A percentile compares a stretch with the other conserved stretches of the same genome.
phyloP scores from a whole-genome alignment of 1,140 invertebrate genomes.

The Laupala kohalensis region DNA sequence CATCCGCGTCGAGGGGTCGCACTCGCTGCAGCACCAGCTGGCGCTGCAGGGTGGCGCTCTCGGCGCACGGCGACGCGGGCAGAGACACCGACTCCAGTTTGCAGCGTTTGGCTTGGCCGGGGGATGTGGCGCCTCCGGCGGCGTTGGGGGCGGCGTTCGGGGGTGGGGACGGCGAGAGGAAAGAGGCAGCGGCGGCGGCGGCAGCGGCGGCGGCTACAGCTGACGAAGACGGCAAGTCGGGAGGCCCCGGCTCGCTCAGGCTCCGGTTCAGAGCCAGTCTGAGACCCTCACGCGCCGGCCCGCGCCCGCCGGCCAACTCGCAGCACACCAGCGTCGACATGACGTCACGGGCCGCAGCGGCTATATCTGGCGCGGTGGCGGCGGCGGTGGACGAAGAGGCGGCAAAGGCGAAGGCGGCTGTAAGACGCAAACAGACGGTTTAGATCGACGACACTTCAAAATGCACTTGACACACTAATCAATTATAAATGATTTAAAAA shows the following conservation, averaged over 20 bases:
- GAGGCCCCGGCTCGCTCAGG: conserved; percentile 43
- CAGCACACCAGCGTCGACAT: conserved; percentile 40
- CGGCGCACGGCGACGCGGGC: conserved; percentile 41
- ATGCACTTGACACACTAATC: background rate
- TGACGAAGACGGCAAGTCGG: conserved; percentile 19
- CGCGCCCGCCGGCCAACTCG: conserved; percentile 32
- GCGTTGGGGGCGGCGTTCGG: conserved; percentile 17
- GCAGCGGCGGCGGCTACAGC: conserved; percentile 16
- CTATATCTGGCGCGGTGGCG: conserved; percentile 11
- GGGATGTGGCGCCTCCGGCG: conserved; percentile 14
- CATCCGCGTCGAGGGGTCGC: conserved; percentile 23
- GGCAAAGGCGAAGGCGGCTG: background rate
- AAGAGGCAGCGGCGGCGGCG: conserved; percentile 16
- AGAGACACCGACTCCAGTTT: conserved; percentile 41
- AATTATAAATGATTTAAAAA: background rate
- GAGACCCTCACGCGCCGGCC: conserved; percentile 37
- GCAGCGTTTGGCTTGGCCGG: conserved; percentile 31
- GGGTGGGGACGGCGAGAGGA: conserved; percentile 3
- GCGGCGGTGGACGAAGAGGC: background rate
- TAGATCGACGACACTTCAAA: background rate
- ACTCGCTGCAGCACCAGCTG: conserved; percentile 31
- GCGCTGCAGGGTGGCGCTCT: conserved; percentile 36
- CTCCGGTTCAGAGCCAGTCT: conserved; percentile 43
- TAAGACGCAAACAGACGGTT: background rate
- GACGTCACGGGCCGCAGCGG: conserved; percentile 12